phyloP scores from a whole-genome alignment of 2,888 invertebrate species.

The Pristionchus entomophagus region DNA sequence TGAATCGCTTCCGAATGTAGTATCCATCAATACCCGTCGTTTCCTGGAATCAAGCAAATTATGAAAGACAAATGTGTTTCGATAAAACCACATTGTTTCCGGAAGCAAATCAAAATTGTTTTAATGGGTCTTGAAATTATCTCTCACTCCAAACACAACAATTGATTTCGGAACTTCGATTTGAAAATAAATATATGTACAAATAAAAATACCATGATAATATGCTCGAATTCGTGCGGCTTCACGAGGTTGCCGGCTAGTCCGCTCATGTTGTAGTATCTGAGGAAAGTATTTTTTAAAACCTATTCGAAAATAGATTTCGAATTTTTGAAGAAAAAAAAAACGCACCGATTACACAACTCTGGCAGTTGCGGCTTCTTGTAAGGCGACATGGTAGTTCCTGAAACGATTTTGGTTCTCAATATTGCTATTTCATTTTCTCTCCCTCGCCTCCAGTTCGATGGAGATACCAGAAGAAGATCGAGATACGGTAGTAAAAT shows the following conservation, averaged over 20 bases:
- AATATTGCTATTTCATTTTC: too few species aligned
- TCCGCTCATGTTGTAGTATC: conserved; percentile 11
- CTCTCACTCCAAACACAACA: too few species aligned
- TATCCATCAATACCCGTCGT: conserved; percentile 34
- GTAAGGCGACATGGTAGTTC: conserved; percentile 27
- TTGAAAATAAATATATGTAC: too few species aligned
- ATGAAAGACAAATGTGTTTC: not conserved
- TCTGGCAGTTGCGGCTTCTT: not conserved
- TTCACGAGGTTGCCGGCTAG: conserved; percentile 35
- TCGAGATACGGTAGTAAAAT: too few species aligned
- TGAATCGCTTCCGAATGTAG: conserved; percentile 36
- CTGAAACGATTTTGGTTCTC: not conserved
- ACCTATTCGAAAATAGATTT: not conserved
- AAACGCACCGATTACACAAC: conserved; percentile 21
- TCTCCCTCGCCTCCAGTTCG: too few species aligned
- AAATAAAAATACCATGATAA: conserved; percentile 21
- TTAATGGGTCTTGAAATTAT: too few species aligned
- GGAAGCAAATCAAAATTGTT: too few species aligned
- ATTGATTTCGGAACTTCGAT: too few species aligned
- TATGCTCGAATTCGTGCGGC: conserved; percentile 17
- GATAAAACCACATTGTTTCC: not conserved
- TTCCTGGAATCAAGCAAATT: not conserved
- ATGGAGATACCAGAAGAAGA: too few species aligned
- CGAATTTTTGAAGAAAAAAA: not conserved
- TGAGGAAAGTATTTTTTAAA: not conserved